Percentiles rank a stretch among this genome's conserved stretches.
These are phyloP conservation scores for Pheosia tremula DNA, from an alignment of 2,888 invertebrate species.

Conservation along the genomic window DNA sequence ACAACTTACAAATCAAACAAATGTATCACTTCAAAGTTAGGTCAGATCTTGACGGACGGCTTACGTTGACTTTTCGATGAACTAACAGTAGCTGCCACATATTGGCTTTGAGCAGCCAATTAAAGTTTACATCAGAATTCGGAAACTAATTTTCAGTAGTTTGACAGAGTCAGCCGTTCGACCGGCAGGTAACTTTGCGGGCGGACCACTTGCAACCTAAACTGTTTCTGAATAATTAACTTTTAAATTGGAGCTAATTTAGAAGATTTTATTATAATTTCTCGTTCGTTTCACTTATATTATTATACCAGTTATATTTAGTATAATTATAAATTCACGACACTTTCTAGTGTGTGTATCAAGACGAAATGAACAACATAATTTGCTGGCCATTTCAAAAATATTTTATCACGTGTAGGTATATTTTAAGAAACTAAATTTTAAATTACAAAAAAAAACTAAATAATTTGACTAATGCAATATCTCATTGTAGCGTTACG, in stretches of 20 bases:
- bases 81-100: constrained; percentile 64
- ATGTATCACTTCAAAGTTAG: constrained; percentile 48
- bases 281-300: neutral
- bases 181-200: constrained; percentile 67
- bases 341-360: too few relatives aligned
- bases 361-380: too few relatives aligned
- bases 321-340: too few relatives aligned
- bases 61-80: constrained; percentile 60
- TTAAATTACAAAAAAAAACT: too few relatives aligned
- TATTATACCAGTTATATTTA: too few relatives aligned
- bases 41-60: constrained; percentile 30
- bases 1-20: constrained; percentile 36
- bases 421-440: too few relatives aligned
- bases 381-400: neutral
- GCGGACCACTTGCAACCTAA: constrained; percentile 55
- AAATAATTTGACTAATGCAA: too few relatives aligned
- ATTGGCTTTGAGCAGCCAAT: constrained; percentile 79
- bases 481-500: too few relatives aligned
- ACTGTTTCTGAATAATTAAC: constrained; percentile 58
- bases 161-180: constrained; percentile 76
- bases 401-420: too few relatives aligned
- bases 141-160: constrained; percentile 80
- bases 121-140: constrained; percentile 81
- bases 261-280: too few relatives aligned
- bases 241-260: constrained; percentile 57